Base-by-base conservation (phyloP, 2,797 vertebrate species). In the Enteromius viviparus region DNA sequence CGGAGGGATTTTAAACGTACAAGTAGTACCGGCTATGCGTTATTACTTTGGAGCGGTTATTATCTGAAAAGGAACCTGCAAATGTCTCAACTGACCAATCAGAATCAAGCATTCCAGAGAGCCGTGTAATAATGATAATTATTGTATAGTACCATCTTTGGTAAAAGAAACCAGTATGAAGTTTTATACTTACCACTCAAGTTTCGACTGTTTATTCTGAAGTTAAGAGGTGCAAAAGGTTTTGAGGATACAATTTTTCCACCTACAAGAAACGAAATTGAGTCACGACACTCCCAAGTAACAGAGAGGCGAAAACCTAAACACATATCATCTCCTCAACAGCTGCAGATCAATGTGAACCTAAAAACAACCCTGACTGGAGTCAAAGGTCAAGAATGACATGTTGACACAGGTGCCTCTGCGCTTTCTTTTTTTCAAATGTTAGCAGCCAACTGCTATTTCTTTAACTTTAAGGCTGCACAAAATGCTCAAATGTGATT, bases 201-300 rank as follows among this genome's bases (percentile, higher is more conserved):
- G 95, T 99, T 99, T 93, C 98, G 94, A 94, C 98, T 99, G 94
- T 99, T 99, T 92, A 99, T 99, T 95, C 98, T 96, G 91, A 99
- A 99, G 93, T 99, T 99, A 71, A 99, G 96, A 93, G 98, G 98
- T 93, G 98, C 98, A 95, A 99, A 99, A 88, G 98, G 98, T 96
- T 99, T 99, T 83, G 98, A 99, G 89, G 98, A 99, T 86, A 99
- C 97, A 81, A 99, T 99, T 95, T 98, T 98, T 84, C 98, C 98
- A 92, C 98, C 98, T 99, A 86, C 34, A 88, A 90, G 76, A 85
- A 26, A 76, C 23, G 2, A 78, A 17, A 78, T 21, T 14, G 47
- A 80, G 32, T 62, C 12, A 62, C 29, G 15, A 29, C 10, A 29
- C 60, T 62, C 11, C 7, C 69, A 42, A 66, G 53, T 45, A 6